Percentiles rank a stretch among this genome's conserved stretches.
phyloP scores from a whole-genome alignment of 2,888 invertebrate species.

The Heliconius cydno region DNA sequence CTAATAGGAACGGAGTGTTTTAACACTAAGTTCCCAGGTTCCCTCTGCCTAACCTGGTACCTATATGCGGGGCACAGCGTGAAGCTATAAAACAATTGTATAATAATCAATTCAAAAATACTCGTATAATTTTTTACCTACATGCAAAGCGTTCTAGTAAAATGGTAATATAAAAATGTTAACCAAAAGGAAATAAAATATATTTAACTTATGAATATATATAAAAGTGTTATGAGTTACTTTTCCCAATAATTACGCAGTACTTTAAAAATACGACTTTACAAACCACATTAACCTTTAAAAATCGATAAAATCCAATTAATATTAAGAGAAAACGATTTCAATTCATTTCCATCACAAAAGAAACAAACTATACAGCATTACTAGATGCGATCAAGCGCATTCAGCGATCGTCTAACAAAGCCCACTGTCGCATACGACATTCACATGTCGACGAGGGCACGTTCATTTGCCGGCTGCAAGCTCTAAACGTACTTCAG shows the following conservation, averaged over 20 bases:
- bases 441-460: conserved; percentile 58
- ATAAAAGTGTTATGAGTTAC: too few relatives aligned
- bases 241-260: background rate
- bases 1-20: too few relatives aligned
- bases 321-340: background rate
- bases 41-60: too few relatives aligned
- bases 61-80: too few relatives aligned
- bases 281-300: background rate
- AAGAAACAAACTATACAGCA: conserved; percentile 22
- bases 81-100: too few relatives aligned
- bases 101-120: too few relatives aligned
- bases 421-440: conserved; percentile 56
- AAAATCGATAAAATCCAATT: background rate
- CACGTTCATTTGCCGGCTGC: conserved; percentile 60
- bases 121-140: too few relatives aligned
- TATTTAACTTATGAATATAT: too few relatives aligned
- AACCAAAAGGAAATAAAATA: too few relatives aligned
- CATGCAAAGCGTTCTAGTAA: too few relatives aligned
- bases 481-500: conserved; percentile 45
- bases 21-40: too few relatives aligned
- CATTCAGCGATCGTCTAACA: conserved; percentile 47
- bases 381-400: conserved; percentile 36
- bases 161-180: too few relatives aligned
- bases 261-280: background rate
- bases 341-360: background rate